Percentiles rank a stretch among this genome's conserved stretches.
Conservation (phyloP, 2,113 vertebrate species). For the Anguilla japonica region DNA sequence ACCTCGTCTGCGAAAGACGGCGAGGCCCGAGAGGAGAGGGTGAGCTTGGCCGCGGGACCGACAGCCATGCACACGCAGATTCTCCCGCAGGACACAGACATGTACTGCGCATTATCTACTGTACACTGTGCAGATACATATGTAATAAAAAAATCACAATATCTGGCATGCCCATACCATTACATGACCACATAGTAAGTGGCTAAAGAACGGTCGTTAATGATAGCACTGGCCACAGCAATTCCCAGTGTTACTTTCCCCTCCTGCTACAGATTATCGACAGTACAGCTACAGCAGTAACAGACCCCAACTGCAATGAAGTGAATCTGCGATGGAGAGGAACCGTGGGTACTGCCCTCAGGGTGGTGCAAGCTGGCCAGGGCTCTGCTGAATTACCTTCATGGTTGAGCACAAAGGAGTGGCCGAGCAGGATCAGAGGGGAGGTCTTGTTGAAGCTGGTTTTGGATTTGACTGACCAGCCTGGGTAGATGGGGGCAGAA, state of each 20-base stretch:
- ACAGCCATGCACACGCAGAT: not conserved
- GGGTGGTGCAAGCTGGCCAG: not conserved
- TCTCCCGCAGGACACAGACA: not conserved
- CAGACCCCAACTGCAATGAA: not conserved
- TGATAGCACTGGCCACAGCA: not conserved
- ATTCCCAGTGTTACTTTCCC: not conserved
- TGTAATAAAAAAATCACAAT: too few relatives aligned
- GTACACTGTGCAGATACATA: too few relatives aligned
- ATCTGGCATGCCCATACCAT: not conserved
- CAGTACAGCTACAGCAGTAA: not conserved
- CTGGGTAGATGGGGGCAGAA: slow-evolving; percentile 52
- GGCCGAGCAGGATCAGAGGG: slow-evolving; percentile 77
- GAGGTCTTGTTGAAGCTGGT: slow-evolving; percentile 84
- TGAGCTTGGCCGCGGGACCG: not conserved
- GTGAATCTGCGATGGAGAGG: not conserved
- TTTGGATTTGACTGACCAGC: slow-evolving; percentile 87
- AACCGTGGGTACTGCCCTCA: not conserved
- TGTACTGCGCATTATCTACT: too few relatives aligned
- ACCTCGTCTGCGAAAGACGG: slow-evolving; percentile 69
- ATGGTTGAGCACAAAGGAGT: slow-evolving; percentile 74
- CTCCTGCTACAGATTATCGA: not conserved
- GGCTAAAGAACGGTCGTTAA: not conserved
- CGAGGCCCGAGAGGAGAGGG: not conserved
- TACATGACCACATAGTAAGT: not conserved
- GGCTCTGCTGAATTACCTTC: slow-evolving; percentile 67